Evolutionary conservation across 2,888 invertebrate species (phyloP).

Genomic region (Eremobia ochroleuca): DNA sequence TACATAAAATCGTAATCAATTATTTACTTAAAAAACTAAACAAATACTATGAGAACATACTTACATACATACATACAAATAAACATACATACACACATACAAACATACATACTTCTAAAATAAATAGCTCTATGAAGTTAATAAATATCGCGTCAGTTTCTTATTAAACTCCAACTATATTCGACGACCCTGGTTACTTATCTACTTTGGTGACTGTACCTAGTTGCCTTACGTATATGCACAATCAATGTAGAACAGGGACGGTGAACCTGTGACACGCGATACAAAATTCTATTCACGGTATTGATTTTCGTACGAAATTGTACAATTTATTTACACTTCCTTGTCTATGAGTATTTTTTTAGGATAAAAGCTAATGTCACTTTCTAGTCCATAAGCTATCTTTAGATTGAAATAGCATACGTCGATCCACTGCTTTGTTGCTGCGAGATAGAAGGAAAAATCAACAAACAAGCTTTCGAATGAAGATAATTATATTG

Average conservation of each 20-base stretch:
- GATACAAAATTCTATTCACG: slow-evolving; percentile 1
- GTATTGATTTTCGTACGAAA: neutral
- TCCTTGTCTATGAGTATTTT: neutral
- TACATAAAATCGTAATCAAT: too few relatives aligned
- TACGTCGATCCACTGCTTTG: neutral
- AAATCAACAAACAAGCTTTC: neutral
- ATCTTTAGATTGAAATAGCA: neutral
- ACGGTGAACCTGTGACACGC: slow-evolving; percentile 33
- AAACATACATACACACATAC: too few relatives aligned
- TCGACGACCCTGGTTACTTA: too few relatives aligned
- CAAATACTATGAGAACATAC: too few relatives aligned
- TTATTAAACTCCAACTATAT: too few relatives aligned
- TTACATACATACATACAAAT: too few relatives aligned
- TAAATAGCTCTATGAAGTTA: too few relatives aligned
- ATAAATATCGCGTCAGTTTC: too few relatives aligned
- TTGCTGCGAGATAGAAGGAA: neutral
- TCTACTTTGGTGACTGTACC: too few relatives aligned
- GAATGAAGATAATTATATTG: too few relatives aligned
- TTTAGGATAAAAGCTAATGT: neutral
- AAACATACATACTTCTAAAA: too few relatives aligned
- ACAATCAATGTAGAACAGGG: slow-evolving; percentile 45
- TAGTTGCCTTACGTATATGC: neutral
- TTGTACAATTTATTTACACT: neutral
- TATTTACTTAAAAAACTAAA: too few relatives aligned
- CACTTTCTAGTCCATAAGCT: neutral